A percentile compares a stretch with the other conserved stretches of the same genome.
Evolutionary conservation across 2,797 vertebrate genomes (phyloP).

Genomic region (Micropoecilia bifurca): DNA sequence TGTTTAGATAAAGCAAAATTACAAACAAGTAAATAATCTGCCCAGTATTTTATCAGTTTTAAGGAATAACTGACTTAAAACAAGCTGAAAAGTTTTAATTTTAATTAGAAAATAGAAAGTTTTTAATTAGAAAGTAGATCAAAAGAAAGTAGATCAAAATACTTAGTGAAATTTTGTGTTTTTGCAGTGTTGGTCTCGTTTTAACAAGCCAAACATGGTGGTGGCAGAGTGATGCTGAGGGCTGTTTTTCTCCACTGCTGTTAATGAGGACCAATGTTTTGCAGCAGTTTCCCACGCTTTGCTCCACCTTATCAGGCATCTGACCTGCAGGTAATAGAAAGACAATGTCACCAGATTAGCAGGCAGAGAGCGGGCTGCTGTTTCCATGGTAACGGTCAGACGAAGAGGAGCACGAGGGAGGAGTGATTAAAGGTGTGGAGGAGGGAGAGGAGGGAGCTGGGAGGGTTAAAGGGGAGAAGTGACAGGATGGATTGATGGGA

Average conservation of each 20-base stretch:
- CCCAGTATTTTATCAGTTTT: no score
- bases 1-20: no score
- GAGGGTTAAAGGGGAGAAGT: slow-evolving; percentile 51
- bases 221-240: background rate
- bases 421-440: slow-evolving; percentile 59
- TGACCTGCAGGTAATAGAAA: slow-evolving; percentile 74
- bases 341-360: slow-evolving; percentile 78
- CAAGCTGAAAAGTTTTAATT: no score
- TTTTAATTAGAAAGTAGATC: no score
- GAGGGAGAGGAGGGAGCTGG: background rate
- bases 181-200: no score
- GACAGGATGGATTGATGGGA: slow-evolving; percentile 55
- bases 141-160: no score
- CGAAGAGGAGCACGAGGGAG: slow-evolving; percentile 35
- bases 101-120: no score
- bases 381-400: slow-evolving; percentile 71
- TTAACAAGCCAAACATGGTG: background rate
- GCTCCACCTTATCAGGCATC: slow-evolving; percentile 68
- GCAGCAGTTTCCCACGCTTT: slow-evolving; percentile 60
- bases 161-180: no score
- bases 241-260: background rate
- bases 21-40: no score
- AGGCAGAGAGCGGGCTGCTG: slow-evolving; percentile 53
- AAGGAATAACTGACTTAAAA: no score
- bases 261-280: slow-evolving; percentile 38